Base-by-base conservation (phyloP, 1,140 invertebrate genomes). In the Papilio dardanus region DNA sequence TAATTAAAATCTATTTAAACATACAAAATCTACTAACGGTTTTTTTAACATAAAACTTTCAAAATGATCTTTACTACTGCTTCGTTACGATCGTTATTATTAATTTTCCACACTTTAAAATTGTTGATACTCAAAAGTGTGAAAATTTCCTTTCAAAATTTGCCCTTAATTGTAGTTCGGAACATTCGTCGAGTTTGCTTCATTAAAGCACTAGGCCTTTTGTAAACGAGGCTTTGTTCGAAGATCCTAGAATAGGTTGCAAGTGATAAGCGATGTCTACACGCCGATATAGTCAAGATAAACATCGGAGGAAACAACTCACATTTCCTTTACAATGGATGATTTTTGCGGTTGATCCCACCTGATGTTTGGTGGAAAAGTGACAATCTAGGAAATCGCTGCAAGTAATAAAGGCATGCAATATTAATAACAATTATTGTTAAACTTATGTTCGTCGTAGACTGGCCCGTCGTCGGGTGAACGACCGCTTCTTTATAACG, bases 151-250 rank as follows among this genome's bases (percentile, higher is more conserved):
- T 78, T 83, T 81, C 74, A 75, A 79, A 80, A 79, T 78, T 81
- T 74, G 76, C 71, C 75, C 79, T 74, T 82, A 84, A 84, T 84
- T 81, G 75, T 83, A 82, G 83, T 79, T 83, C 81, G 77, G 74
- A 74, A 79, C 74, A 80, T 81, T 83, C 78, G 80, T 75, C 50
- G 80, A 81, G 74, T 84, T 85, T 83, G 79, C 84, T 88, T 86
- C 83, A 83, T 88, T 85, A 88, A 86, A 84, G 85, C 79, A 81
- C 79, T 79, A 77, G 79, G 37, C 80, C 77, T 83, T 69, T 83
- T 82, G 76, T 81, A 71, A 74, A 74, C 76, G 67, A 77, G 77
- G 78, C 79, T 80, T 84, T 83, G 79, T 81, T 68, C 79, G 67
- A 81, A 75, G 79, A 81, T 83, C 82, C 79, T 83, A 79, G 77